Evolutionary conservation across 2,888 invertebrate species (phyloP), one percentile per base, ranked within the genome.

Genomic region (Apotomis turbidana): DNA sequence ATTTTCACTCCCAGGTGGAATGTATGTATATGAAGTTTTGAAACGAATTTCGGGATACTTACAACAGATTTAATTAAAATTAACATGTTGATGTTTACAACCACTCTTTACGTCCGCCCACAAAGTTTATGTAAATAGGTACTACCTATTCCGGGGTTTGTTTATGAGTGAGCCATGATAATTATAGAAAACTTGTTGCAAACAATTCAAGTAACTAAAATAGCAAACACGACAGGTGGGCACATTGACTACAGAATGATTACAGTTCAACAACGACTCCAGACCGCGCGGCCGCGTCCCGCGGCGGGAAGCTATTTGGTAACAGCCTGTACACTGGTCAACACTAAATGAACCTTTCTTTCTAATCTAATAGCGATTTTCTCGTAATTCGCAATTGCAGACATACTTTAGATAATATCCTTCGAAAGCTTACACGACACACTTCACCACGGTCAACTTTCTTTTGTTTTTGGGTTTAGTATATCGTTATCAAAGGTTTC

Each of bases 221-320:
- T 81, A 86, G 80, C 84, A 81, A 87, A 85, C 83, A 84, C 84
- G 78, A 83, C 81, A 91, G 91, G 92, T 91, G 91, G 92, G 92
- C 85, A 87, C 83, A 86, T 85, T 91, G 91, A 90, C 91, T 91
- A 91, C 80, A 87, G 85, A 87, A 86, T 78, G 80, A 82, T 82
- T 82, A 83, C 74, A 82, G 80, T 81, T 79, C 78, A 76, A 82
- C 83, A 85, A 85, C 78, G 81, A 79, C 82, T 84, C 85, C 75
- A 74, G 77, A 71, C 78, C 78, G 79, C 70, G 75, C 80, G 81
- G 81, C 78, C 72, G 80, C 72, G 66, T 69, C 72, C 76, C 58
- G 81, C 79, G 81, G 75, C 75, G 76, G 74, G 79, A 77, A 77
- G 80, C 78, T 76, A 79, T 79, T 78, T 76, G 76, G 54, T 79